Percentiles rank a stretch among this genome's conserved stretches.
These are phyloP conservation scores for Sarcophilus harrisii DNA, from an alignment of 2,797 vertebrate species.

Conservation along the genomic window DNA sequence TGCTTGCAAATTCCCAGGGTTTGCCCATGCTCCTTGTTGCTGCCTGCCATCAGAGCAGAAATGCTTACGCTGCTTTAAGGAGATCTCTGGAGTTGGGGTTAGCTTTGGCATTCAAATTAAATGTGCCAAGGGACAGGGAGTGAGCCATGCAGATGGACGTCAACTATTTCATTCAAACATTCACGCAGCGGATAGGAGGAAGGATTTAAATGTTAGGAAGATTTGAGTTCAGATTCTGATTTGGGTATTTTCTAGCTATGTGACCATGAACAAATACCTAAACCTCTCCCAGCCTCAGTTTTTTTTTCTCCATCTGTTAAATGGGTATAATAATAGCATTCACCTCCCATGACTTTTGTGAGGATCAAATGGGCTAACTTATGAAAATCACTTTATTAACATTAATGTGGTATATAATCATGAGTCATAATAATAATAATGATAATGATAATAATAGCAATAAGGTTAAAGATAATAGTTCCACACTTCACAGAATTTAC, in stretches of 20 bases:
- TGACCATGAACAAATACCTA: neutral
- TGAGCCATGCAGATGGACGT: neutral
- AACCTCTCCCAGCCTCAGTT: neutral
- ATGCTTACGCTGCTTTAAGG: neutral
- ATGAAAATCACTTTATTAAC: neutral
- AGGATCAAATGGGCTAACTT: neutral
- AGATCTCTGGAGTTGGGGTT: neutral
- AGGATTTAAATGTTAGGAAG: neutral
- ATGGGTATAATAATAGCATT: neutral
- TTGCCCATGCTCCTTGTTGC: constrained; percentile 42
- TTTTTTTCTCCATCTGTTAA: neutral
- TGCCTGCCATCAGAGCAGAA: neutral
- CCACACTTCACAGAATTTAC: neutral
- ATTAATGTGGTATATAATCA: neutral
- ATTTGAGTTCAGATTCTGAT: neutral
- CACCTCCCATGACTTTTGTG: neutral
- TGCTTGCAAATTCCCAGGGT: constrained; percentile 67
- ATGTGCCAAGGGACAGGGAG: neutral
- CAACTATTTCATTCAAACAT: neutral
- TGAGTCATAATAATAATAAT: neutral
- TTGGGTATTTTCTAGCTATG: neutral
- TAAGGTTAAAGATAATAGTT: neutral
- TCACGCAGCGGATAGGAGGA: neutral
- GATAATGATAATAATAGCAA: neutral
- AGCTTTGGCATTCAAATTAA: neutral